Conservation (phyloP, 92 coral and sea anemone species). For the Meandrina meandrites region DNA sequence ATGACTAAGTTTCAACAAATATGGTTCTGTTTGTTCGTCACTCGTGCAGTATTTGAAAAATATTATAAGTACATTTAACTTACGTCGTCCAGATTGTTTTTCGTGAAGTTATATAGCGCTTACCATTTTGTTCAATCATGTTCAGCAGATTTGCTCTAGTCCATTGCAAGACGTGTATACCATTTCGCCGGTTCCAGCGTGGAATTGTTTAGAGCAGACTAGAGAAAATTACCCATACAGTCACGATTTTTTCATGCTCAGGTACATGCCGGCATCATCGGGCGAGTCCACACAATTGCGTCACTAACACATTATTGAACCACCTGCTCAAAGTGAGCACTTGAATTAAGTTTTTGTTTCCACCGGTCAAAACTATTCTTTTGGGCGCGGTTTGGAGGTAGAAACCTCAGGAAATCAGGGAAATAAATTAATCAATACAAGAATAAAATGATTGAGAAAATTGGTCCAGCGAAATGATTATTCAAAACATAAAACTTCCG, state of each 20-base stretch:
- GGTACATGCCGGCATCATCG: neutral
- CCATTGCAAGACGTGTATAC: neutral
- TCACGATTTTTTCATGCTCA: neutral
- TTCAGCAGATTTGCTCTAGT: neutral
- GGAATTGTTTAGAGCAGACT: neutral
- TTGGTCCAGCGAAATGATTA: neutral
- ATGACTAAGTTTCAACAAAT: neutral
- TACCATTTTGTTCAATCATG: neutral
- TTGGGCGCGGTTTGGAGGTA: neutral
- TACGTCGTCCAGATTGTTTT: neutral
- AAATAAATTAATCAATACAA: neutral
- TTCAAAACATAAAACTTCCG: neutral
- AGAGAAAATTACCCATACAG: neutral
- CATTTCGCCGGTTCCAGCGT: neutral
- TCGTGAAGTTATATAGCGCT: neutral
- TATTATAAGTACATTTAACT: neutral
- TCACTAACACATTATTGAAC: neutral
- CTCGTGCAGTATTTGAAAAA: neutral
- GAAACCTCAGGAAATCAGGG: neutral
- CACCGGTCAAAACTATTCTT: neutral
- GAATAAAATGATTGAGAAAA: neutral
- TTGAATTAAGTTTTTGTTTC: neutral
- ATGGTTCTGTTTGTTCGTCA: neutral
- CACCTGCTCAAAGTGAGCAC: neutral
- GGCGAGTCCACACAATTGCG: neutral